Conservation (phyloP, 2,888 invertebrate species). For the Andrena praecox region DNA sequence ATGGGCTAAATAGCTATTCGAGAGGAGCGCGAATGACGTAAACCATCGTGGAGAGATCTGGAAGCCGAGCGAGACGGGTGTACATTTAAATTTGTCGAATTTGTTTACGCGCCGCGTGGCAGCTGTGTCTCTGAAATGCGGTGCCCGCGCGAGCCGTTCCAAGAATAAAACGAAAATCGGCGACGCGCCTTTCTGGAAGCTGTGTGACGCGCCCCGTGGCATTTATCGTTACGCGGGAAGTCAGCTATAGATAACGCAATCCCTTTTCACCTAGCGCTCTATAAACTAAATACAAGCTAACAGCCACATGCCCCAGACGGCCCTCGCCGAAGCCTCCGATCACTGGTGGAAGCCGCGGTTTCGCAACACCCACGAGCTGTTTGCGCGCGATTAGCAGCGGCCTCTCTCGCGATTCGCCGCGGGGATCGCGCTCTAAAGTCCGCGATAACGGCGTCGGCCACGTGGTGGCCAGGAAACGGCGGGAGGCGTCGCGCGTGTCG, state of each 20-base stretch:
- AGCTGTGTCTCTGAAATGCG: constrained; percentile 43
- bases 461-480: constrained; percentile 15
- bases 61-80: not conserved
- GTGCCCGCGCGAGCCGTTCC: constrained; percentile 5
- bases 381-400: not conserved
- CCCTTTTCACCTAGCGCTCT: too few relatives aligned
- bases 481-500: constrained; percentile 13
- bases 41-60: constrained; percentile 50
- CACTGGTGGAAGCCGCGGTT: too few relatives aligned
- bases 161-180: constrained; percentile 43
- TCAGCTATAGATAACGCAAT: too few relatives aligned
- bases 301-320: too few relatives aligned
- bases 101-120: constrained; percentile 33
- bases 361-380: too few relatives aligned
- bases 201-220: not conserved
- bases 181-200: not conserved
- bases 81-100: constrained; percentile 47
- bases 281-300: too few relatives aligned
- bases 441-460: constrained; percentile 5
- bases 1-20: not conserved
- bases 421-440: constrained; percentile 29
- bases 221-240: not conserved
- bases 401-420: not conserved
- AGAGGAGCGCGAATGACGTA: constrained; percentile 43
- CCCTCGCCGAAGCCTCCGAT: too few relatives aligned